Evolutionary conservation across 2,113 vertebrate genomes (phyloP).

Genomic region (Bolborhynchus lineola): DNA sequence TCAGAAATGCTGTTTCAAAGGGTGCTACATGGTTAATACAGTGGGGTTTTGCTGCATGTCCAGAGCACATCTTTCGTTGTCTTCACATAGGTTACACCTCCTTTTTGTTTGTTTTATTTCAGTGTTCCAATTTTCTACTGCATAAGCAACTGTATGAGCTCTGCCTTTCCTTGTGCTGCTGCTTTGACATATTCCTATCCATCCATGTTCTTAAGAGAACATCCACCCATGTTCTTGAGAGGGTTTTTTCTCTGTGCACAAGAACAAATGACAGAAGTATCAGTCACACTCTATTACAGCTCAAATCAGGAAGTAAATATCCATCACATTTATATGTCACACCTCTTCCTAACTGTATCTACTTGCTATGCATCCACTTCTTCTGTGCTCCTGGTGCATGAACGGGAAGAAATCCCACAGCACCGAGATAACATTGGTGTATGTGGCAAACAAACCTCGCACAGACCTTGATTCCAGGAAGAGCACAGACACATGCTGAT

Average conservation of each 20-base stretch:
- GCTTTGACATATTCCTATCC: neutral
- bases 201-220: neutral
- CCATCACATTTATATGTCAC: neutral
- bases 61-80: neutral
- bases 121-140: neutral
- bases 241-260: neutral
- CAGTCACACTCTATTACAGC: neutral
- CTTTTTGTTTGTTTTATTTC: neutral
- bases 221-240: neutral
- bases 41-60: neutral
- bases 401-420: neutral
- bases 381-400: neutral
- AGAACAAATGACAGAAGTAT: neutral
- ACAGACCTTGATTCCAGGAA: constrained; percentile 17
- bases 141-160: neutral
- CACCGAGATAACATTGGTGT: neutral
- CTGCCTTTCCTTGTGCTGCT: neutral
- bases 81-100: neutral
- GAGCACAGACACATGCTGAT: neutral
- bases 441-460: neutral
- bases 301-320: neutral
- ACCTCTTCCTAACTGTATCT: neutral
- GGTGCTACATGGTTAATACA: rapidly evolving
- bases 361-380: neutral
- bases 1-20: neutral